Evolutionary conservation across 2,113 vertebrate species (phyloP).

Genomic region (Castor canadensis): DNA sequence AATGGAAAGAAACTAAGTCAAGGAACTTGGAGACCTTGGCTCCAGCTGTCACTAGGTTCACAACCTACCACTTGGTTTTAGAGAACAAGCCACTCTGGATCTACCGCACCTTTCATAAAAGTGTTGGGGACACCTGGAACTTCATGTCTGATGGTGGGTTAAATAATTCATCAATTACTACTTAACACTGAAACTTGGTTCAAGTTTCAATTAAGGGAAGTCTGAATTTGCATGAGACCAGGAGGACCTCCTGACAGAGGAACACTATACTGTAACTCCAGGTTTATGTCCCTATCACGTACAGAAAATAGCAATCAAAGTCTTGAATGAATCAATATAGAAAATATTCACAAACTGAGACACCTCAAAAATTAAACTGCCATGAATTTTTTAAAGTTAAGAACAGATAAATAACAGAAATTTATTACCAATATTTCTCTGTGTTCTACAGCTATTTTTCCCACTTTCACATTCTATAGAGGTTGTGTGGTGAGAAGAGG

Average conservation of each 20-base stretch:
- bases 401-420: not conserved
- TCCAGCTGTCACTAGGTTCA: not conserved
- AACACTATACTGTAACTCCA: not conserved
- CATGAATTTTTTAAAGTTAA: not conserved
- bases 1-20: not conserved
- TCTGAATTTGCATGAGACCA: not conserved
- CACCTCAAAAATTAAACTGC: not conserved
- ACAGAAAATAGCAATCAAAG: not conserved
- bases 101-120: not conserved
- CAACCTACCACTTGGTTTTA: not conserved
- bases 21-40: not conserved
- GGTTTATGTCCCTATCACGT: not conserved
- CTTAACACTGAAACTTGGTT: not conserved
- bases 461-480: not conserved
- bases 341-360: conserved; percentile 12
- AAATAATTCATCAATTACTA: not conserved
- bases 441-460: not conserved
- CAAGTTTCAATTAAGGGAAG: not conserved
- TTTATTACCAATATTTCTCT: not conserved
- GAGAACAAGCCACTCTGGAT: not conserved
- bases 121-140: not conserved
- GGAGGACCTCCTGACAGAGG: not conserved
- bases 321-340: not conserved
- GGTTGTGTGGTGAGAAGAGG: not conserved
- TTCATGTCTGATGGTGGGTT: not conserved